Base-by-base conservation (phyloP, 2,888 invertebrate species). In the Ochropleura leucogaster region DNA sequence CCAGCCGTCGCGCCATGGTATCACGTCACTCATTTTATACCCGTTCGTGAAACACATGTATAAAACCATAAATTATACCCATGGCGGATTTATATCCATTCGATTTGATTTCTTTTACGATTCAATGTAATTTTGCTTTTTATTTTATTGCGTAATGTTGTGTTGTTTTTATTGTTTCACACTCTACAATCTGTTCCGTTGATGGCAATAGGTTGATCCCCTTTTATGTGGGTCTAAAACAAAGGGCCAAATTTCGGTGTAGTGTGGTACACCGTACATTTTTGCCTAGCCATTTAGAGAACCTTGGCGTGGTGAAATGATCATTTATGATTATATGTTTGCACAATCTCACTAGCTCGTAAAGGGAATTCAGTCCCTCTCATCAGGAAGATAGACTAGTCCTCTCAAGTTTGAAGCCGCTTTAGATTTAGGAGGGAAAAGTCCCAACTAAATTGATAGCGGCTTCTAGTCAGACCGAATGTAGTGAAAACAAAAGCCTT, bases 1-100 rank as follows among this genome's bases (percentile, higher is more conserved):
- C 18, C 62, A 70, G 40, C 59, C 53, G 18, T 40, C 72, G 68
- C 76, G 51, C 68, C 87, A 87, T 87, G 69, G 68, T 59, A 65
- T 44, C 47, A 14, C 77, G 72, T 74, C 77, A 72, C 79, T 80
- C 80, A 80, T 80, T 74, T 78, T 74, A 77, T 79, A 79, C 20
- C 53, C 46, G 18, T 63, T 80, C 60, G 68, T 63, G 67, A 62
- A 72, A 85, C 74, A 77, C 72, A 69, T 59, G 67, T 57, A 67
- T 68, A 57, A 76, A 73, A 60, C 53, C 74, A 82, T 87, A 86
- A 86, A 83, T 70, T 49, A 44, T 55, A 9, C 59, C 66, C 76
- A 72, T 63, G n/a, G 16, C 64, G 63, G 63, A 77, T 87, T 87
- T 82, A 83, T 82, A 57, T 70, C 64, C 62, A 74, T 85, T 82